A percentile compares a stretch with the other conserved stretches of the same genome.
Conservation (phyloP, 2,797 vertebrate genomes). For the Naso thynnoides region DNA sequence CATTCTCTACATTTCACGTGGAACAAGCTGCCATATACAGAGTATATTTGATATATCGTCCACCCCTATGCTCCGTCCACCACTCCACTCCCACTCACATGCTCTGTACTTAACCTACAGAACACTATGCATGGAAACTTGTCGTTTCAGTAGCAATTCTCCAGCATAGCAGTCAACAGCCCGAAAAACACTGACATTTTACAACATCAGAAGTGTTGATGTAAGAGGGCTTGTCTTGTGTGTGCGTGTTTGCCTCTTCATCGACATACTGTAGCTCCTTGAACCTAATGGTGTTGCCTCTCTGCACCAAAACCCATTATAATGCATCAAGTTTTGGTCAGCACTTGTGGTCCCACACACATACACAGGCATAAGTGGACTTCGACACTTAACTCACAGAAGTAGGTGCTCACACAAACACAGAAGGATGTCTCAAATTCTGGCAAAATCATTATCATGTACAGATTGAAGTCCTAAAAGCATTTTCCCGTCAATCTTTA, state of each 20-base stretch:
- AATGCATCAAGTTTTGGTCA: neutral
- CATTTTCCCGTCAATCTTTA: neutral
- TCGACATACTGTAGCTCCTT: slow-evolving; percentile 9
- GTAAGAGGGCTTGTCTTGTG: neutral
- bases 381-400: neutral
- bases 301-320: slow-evolving; percentile 8
- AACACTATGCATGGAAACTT: too few relatives aligned
- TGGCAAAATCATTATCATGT: neutral
- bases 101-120: too few relatives aligned
- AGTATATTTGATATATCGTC: too few relatives aligned
- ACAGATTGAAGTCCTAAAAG: neutral
- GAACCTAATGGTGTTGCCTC: slow-evolving; percentile 6
- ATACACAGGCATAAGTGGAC: neutral
- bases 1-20: too few relatives aligned
- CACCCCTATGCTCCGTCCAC: too few relatives aligned
- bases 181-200: neutral
- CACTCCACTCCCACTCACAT: too few relatives aligned
- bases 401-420: too few relatives aligned
- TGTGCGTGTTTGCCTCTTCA: slow-evolving; percentile 3
- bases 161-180: neutral
- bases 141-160: neutral
- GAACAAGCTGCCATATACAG: too few relatives aligned
- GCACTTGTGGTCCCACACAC: neutral
- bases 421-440: neutral
- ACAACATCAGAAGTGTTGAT: neutral